phyloP scores from a whole-genome alignment of 1,140 invertebrate species.

The Diachasmimorpha longicaudata region DNA sequence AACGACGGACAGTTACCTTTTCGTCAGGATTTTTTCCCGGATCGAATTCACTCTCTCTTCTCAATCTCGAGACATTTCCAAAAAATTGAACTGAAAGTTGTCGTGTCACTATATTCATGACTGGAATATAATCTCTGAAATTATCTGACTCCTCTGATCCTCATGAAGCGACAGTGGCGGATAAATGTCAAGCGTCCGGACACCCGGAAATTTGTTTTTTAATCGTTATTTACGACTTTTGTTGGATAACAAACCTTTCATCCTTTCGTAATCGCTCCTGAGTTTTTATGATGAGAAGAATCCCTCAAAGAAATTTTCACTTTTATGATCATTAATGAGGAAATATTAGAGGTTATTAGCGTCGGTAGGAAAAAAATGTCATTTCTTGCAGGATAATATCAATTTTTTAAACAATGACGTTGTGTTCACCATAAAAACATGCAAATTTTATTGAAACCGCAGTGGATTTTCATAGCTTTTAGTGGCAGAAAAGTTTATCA shows the following conservation, averaged over 20 bases:
- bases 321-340: not conserved
- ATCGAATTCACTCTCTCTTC: not conserved
- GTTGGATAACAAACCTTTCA: not conserved
- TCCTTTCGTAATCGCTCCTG: not conserved
- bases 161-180: not conserved
- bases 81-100: not conserved
- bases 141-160: not conserved
- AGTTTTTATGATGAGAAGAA: too few species aligned
- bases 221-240: not conserved
- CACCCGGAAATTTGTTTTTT: not conserved
- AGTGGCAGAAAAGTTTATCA: too few species aligned
- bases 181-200: not conserved
- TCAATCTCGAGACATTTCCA: not conserved
- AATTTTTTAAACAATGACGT: too few species aligned
- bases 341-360: too few species aligned
- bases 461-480: too few species aligned
- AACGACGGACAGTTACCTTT: not conserved
- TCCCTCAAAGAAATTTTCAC: not conserved
- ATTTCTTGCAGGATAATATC: too few species aligned
- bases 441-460: too few species aligned
- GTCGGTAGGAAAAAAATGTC: not conserved
- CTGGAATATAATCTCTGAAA: not conserved
- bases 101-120: not conserved
- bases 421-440: too few species aligned
- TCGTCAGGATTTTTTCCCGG: not conserved